Percentiles rank a stretch among this genome's conserved stretches.
Conservation (phyloP, 2,113 vertebrate genomes). For the Triplophysa dalaica region DNA sequence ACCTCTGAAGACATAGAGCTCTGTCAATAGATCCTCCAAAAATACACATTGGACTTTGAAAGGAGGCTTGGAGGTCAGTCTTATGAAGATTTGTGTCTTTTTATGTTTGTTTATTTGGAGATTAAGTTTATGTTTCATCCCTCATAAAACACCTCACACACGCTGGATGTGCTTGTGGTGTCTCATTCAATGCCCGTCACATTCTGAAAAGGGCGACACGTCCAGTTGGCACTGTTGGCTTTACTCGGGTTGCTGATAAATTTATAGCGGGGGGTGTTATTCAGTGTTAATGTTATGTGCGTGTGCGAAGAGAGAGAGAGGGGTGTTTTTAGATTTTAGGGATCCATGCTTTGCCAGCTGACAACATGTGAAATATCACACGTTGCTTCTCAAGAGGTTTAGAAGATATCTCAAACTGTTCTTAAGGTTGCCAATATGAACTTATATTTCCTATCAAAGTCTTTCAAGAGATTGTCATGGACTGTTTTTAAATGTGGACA, state of each 20-base stretch:
- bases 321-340: not conserved
- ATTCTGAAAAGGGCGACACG: slow-evolving; percentile 41
- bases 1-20: no score
- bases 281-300: not conserved
- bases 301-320: not conserved
- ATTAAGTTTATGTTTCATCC: slow-evolving; percentile 25
- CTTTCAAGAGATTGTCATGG: no score
- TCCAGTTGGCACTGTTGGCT: slow-evolving; percentile 5
- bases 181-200: slow-evolving; percentile 47
- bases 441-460: no score
- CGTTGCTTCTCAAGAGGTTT: no score
- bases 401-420: no score
- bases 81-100: slow-evolving; percentile 19
- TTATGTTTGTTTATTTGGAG: slow-evolving; percentile 38
- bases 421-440: no score
- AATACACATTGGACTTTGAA: no score
- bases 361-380: not conserved
- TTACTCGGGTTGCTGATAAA: slow-evolving; percentile 10
- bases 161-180: slow-evolving; percentile 18
- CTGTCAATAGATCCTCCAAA: no score
- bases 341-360: not conserved
- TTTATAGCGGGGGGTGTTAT: slow-evolving; percentile 8
- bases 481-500: no score
- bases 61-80: not conserved
- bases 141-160: not conserved